Evolutionary conservation across 2,797 vertebrate species (phyloP).

Genomic region (Adrianichthys oophorus): DNA sequence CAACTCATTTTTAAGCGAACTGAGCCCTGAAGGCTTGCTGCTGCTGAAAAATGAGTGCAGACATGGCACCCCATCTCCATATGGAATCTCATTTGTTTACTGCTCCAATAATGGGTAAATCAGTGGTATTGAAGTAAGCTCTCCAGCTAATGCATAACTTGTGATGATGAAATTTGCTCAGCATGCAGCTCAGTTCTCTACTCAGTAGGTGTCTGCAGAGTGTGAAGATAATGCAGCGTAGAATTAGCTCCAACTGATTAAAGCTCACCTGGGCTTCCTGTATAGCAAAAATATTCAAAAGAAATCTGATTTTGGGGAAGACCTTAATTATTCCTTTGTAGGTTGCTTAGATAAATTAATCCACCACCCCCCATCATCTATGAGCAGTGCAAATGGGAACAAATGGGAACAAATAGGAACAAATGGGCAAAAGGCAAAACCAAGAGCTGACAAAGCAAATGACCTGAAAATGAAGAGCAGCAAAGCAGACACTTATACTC

Average conservation of each 20-base stretch:
- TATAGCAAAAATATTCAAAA: not conserved
- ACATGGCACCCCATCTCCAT: conserved; percentile 37
- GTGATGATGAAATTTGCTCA: conserved; percentile 42
- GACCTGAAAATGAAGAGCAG: too few species aligned
- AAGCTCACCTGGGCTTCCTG: conserved; percentile 18
- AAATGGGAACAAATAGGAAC: too few species aligned
- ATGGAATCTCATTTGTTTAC: conserved; percentile 47
- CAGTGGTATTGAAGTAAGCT: conserved; percentile 30
- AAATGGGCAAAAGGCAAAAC: too few species aligned
- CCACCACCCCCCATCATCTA: not conserved
- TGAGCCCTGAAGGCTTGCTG: conserved; percentile 19
- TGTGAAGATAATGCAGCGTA: conserved; percentile 32
- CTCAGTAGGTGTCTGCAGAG: conserved; percentile 48
- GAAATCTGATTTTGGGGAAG: not conserved
- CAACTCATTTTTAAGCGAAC: conserved; percentile 31
- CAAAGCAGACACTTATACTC: too few species aligned
- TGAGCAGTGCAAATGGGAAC: too few species aligned
- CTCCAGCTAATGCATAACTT: conserved; percentile 46
- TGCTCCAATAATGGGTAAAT: conserved; percentile 31
- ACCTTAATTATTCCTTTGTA: not conserved
- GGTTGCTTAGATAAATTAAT: not conserved
- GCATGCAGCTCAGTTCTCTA: conserved; percentile 19
- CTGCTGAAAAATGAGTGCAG: conserved; percentile 39
- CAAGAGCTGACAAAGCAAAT: too few species aligned
- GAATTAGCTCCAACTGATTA: conserved; percentile 45